Evolutionary conservation across 1,140 invertebrate species (phyloP).

Genomic region (Polypedilum vanderplanki): DNA sequence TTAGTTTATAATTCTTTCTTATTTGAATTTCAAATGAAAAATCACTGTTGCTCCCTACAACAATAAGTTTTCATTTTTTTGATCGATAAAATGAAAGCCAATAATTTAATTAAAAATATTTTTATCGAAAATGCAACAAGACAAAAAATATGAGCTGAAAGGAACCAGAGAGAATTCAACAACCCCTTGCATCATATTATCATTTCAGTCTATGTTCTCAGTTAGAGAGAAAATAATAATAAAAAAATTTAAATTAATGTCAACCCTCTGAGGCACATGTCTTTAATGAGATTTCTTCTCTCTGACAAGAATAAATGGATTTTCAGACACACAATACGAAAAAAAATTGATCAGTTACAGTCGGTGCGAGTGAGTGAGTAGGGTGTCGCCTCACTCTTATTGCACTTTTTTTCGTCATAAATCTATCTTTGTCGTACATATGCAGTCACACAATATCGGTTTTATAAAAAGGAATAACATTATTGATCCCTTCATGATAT

Average conservation of each 20-base stretch:
- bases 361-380: not conserved
- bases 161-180: not conserved
- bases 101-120: slow-evolving; percentile 26
- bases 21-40: no score
- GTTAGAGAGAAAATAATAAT: not conserved
- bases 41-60: no score
- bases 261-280: slow-evolving; percentile 26
- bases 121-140: not conserved
- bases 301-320: slow-evolving; percentile 23
- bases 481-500: slow-evolving; percentile 23
- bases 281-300: slow-evolving; percentile 27
- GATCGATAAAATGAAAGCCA: slow-evolving; percentile 21
- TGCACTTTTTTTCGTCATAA: slow-evolving; percentile 23
- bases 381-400: no score
- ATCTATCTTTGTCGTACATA: slow-evolving; percentile 7
- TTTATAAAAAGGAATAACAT: not conserved
- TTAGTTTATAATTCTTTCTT: no score
- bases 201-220: not conserved
- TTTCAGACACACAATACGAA: not conserved
- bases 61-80: not conserved
- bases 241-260: slow-evolving; percentile 22
- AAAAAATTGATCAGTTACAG: slow-evolving; percentile 26
- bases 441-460: not conserved
- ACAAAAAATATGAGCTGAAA: slow-evolving; percentile 6
- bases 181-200: not conserved